Conservation (phyloP, 2,113 vertebrate species). For the Oreochromis aureus region DNA sequence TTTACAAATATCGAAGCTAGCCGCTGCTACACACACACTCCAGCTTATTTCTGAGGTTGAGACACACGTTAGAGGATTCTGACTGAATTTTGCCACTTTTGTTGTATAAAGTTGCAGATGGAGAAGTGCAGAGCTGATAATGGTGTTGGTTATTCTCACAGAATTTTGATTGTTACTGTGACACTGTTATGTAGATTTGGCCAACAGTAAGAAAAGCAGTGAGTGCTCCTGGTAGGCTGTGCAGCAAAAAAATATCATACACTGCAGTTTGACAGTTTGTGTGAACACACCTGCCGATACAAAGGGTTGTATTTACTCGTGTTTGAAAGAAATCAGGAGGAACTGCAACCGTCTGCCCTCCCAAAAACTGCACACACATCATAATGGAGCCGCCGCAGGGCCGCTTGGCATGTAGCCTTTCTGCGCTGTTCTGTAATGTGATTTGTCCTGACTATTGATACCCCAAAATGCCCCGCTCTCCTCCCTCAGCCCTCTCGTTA, state of each 20-base stretch:
- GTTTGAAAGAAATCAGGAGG: background rate
- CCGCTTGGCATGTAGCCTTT: slow-evolving; percentile 70
- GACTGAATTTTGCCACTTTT: background rate
- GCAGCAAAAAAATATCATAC: background rate
- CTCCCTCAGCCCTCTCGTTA: slow-evolving; percentile 50
- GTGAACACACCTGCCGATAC: background rate
- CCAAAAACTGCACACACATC: slow-evolving; percentile 53
- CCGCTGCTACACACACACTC: background rate
- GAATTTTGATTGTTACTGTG: background rate
- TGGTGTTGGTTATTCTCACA: background rate
- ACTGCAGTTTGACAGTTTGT: background rate
- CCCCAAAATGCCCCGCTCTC: slow-evolving; percentile 76
- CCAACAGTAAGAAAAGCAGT: background rate
- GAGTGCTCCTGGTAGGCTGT: background rate
- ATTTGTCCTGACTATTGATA: slow-evolving; percentile 91
- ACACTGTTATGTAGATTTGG: background rate
- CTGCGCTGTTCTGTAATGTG: slow-evolving; percentile 82
- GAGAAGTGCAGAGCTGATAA: background rate
- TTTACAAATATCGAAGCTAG: background rate
- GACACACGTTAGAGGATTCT: background rate
- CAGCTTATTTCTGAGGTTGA: background rate
- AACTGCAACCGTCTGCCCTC: slow-evolving; percentile 6
- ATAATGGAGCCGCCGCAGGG: slow-evolving; percentile 60
- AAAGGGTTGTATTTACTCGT: background rate
- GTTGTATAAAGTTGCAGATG: background rate